Percentiles rank a stretch among this genome's conserved stretches.
These are phyloP conservation scores for Zeugodacus cucurbitae DNA, from an alignment of 1,140 invertebrate species.

Conservation along the genomic window DNA sequence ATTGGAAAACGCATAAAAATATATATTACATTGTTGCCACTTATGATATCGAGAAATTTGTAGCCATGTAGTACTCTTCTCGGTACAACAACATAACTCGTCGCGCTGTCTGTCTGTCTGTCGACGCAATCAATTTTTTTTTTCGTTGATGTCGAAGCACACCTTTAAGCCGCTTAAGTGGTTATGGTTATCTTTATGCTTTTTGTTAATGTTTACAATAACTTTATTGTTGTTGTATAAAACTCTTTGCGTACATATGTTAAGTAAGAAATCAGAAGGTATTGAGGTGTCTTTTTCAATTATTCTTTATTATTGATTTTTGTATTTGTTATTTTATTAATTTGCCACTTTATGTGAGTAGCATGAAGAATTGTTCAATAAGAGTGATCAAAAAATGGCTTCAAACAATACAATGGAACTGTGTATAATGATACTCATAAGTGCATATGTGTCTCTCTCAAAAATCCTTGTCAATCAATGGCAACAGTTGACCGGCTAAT, in stretches of 20 bases:
- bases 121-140: constrained; percentile 4
- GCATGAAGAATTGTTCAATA: constrained; percentile 7
- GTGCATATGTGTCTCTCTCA: no score
- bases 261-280: constrained; percentile 12
- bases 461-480: not conserved
- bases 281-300: constrained; percentile 15
- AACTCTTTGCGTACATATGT: not conserved
- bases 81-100: not conserved
- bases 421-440: no score
- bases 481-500: not conserved
- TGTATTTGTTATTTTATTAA: not conserved
- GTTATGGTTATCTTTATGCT: not conserved
- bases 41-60: not conserved
- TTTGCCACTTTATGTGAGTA: not conserved
- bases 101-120: not conserved
- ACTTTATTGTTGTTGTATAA: not conserved
- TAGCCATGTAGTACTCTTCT: not conserved
- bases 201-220: not conserved
- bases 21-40: not conserved
- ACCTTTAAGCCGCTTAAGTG: constrained; percentile 32
- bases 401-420: not conserved
- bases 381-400: not conserved
- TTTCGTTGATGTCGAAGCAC: not conserved
- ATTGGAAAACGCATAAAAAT: not conserved
- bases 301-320: constrained; percentile 9